Conservation (phyloP, 2,113 vertebrate species). For the Hiodon tergisus region DNA sequence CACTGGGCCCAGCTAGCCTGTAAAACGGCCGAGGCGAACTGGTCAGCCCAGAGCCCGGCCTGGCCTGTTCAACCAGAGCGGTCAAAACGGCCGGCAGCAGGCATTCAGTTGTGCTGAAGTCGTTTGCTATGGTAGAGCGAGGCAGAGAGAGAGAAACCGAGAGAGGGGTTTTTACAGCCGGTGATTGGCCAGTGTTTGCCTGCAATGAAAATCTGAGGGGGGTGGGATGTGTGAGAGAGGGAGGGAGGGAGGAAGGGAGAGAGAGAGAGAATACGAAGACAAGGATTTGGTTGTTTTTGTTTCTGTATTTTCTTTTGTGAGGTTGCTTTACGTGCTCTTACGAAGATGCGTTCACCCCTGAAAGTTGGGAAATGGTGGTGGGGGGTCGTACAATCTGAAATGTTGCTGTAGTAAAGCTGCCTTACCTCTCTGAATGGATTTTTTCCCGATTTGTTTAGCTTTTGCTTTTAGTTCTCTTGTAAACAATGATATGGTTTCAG, state of each 20-base stretch:
- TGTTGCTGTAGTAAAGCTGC: no score
- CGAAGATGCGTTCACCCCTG: no score
- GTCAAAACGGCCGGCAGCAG: neutral
- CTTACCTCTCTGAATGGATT: no score
- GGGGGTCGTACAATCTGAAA: no score
- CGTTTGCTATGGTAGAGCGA: no score
- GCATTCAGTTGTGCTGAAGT: neutral
- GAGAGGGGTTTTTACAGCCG: slow-evolving; percentile 47
- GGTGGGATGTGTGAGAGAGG: slow-evolving; percentile 16
- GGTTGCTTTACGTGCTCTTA: no score
- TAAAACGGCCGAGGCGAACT: neutral
- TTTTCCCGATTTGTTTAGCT: no score
- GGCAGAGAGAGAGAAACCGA: slow-evolving; percentile 26
- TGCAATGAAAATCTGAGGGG: slow-evolving; percentile 65
- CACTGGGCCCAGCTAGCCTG: slow-evolving; percentile 1
- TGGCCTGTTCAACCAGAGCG: neutral
- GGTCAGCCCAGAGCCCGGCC: neutral
- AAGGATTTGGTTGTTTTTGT: neutral
- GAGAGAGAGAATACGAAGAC: neutral
- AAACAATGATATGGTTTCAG: no score
- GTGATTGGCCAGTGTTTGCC: slow-evolving; percentile 63
- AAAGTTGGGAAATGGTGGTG: no score
- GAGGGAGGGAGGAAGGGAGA: slow-evolving; percentile 4
- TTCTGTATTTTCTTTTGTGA: neutral
- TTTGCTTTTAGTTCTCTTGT: no score